Percentiles rank a stretch among this genome's conserved stretches.
phyloP scores from a whole-genome alignment of 2,797 vertebrate species.

The Propithecus perrieri region DNA sequence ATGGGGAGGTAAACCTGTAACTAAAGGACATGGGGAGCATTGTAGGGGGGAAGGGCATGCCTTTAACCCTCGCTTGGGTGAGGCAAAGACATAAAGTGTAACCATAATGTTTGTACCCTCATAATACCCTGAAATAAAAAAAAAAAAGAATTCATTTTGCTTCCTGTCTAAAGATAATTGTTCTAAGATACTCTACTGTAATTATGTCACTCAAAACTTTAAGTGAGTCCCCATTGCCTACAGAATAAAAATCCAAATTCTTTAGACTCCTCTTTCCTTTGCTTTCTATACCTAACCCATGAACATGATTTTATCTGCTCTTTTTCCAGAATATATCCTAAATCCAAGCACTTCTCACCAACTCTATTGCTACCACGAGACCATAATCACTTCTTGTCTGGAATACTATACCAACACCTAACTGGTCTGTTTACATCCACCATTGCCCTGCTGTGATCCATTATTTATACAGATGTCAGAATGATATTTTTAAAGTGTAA shows the following conservation, averaged over 20 bases:
- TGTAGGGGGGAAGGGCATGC: too few relatives aligned
- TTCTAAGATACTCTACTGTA: not conserved
- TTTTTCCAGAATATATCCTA: not conserved
- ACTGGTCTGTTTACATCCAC: not conserved
- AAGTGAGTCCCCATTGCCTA: not conserved
- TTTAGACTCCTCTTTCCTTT: not conserved
- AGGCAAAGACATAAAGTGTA: too few relatives aligned
- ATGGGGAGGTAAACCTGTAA: too few relatives aligned
- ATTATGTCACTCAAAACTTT: not conserved
- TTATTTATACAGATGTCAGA: not conserved
- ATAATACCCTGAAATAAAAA: too few relatives aligned
- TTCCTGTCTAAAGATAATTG: not conserved
- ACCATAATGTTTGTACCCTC: too few relatives aligned
- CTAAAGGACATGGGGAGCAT: too few relatives aligned
- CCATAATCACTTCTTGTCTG: not conserved
- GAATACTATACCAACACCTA: not conserved
- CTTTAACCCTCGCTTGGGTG: too few relatives aligned
- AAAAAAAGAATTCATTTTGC: not conserved
- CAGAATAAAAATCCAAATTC: not conserved
- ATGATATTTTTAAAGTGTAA: conserved; percentile 32
- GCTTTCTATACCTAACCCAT: not conserved
- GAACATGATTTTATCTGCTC: not conserved
- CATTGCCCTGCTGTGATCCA: not conserved
- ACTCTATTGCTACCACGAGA: not conserved
- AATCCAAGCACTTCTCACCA: not conserved